Base-by-base conservation (phyloP, 2,113 vertebrate genomes). In the Pardalotus punctatus region DNA sequence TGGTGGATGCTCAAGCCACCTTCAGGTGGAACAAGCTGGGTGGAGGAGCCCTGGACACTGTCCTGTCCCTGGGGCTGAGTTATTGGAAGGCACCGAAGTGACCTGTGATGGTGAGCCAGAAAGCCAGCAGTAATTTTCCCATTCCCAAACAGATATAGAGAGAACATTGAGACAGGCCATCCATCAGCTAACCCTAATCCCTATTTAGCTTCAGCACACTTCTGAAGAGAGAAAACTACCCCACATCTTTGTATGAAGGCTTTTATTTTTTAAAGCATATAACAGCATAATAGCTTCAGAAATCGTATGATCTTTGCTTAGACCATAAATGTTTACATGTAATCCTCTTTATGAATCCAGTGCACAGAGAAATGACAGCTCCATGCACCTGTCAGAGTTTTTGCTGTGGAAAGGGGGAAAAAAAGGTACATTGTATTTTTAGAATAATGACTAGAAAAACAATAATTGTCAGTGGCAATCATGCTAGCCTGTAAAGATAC, bases 371-470 rank as follows among this genome's bases (percentile, higher is more conserved):
- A 94, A 93, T 86, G 64, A 56, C 12, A 64, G 51, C 94, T 96
- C 85, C 50, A 85, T 64, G 76, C 96, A 97, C 96, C 96, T 97
- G 96, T 72, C 83, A 72, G 66, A 76, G 72, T 91, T 96, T 95
- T 91, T 91, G 57, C 79, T 81, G 67, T 42, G 76, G 48, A 35
- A 90, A 80, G 42, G 8, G 23, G 5, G 54, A 88, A 95, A 66
- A 67, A 66, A 87, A 94, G 25, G 14, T 56, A 45, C 57, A 45
- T 65, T 84, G 64, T 95, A 35, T 88, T 93, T 93, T 83, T 81
- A 90, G 80, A 81, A 73, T 84, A 78, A 86, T 50, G 69, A 85
- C 57, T 88, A 90, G 81, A 67, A 97, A 83, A 97, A 73, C 90
- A 90, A 56, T 94, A 89, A 62, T 38, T 96, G 88, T 87, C 83